Base-by-base conservation (phyloP, 2,113 vertebrate species). In the Grammomys surdaster region DNA sequence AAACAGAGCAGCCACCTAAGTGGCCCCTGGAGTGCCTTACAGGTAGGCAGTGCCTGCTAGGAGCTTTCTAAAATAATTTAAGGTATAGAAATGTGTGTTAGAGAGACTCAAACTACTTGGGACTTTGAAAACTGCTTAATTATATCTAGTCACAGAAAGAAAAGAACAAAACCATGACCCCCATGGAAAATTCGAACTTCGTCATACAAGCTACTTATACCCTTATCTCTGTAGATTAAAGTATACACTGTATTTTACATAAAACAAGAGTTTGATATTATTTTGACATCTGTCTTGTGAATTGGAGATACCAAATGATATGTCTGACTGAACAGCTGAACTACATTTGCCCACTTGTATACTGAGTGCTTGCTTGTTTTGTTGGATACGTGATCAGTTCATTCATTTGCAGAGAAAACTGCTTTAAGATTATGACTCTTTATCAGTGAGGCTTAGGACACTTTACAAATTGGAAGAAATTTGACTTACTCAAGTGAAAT, bases 401-500 rank as follows among this genome's bases (percentile, higher is more conserved):
- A 4, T 58, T 70, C n/a, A n/a, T 91, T 80, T 80, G 26, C 43
- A 70, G 92, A 63, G 54, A 63, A 80, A 70, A 9, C 40, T 90
- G 5, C 46, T 60, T 63, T 43, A 46, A 70, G 17, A 31, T 48
- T 77, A 48, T 70, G 67, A 43, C 40, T 72, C 88, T 65, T 4
- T 40, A n/a, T 81, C 31, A 10, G 3, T 88, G 63, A 75, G 33
- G 28, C 40, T 70, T 56, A 46, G 51, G 72, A 56, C 11, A 19
- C 13, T 67, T 77, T 1, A 16, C 36, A 88, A 48, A 11, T n/a
- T 65, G 73, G 73, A 48, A 91, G 58, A 81, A 85, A 40, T 13
- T 60, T 91, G 58, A 92, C 81, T 88, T 48, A 54, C 7, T 90
- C 1, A 60, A 94, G 40, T 81, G 63, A 94, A 93, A 31, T 70